These are phyloP conservation scores for Rotaria socialis DNA, from an alignment of 2,888 invertebrate species.

Conservation along the genomic window DNA sequence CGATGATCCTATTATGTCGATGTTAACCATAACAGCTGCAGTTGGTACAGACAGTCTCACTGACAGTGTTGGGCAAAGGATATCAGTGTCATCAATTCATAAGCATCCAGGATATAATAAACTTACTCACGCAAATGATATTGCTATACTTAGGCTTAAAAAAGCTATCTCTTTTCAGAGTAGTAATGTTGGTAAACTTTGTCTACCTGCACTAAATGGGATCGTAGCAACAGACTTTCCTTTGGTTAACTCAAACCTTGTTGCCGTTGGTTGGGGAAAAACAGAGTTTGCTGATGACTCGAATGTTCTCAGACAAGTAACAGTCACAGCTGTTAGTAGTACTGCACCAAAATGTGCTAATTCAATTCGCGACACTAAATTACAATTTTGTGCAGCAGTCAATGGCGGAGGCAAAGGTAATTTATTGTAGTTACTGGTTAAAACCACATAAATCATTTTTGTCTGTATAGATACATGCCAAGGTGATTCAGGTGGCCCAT, in stretches of 20 bases:
- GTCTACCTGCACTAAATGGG: neutral
- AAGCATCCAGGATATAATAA: neutral
- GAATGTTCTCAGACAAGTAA: neutral
- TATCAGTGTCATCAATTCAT: neutral
- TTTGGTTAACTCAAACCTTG: neutral
- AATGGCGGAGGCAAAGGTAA: slow-evolving; percentile 6
- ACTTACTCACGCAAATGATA: neutral
- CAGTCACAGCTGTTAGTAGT: neutral
- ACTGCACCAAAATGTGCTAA: neutral
- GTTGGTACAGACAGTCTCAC: neutral
- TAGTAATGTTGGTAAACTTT: neutral
- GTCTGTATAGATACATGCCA: slow-evolving; percentile 1
- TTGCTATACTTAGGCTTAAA: neutral
- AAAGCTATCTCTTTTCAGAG: neutral
- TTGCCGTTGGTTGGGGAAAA: neutral
- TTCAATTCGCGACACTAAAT: neutral
- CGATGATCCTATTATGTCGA: neutral
- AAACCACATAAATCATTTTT: neutral
- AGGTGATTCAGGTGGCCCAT: slow-evolving; percentile 22
- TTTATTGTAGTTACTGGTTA: neutral
- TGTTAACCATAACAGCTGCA: neutral
- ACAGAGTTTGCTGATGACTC: neutral
- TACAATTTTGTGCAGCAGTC: neutral
- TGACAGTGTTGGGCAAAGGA: neutral
- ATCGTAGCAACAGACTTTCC: neutral